phyloP scores from a whole-genome alignment of 2,113 vertebrate genomes.

The Pollachius pollachius region DNA sequence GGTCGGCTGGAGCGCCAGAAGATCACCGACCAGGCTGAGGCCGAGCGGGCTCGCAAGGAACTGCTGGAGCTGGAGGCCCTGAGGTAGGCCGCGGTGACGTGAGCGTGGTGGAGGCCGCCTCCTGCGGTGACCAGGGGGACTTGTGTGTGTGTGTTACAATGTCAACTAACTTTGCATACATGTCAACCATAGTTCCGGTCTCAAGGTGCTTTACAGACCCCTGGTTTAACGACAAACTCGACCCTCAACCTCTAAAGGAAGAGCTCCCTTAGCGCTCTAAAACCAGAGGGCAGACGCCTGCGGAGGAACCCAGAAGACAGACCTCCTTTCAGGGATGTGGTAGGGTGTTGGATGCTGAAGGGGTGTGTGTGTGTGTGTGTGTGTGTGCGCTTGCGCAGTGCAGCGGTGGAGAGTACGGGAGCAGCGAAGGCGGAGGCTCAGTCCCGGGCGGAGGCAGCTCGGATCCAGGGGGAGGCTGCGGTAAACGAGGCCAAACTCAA shows the following conservation, averaged over 20 bases:
- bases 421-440: conserved; percentile 84
- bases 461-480: conserved; percentile 84
- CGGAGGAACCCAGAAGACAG: no score
- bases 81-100: conserved; percentile 65
- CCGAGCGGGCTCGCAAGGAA: conserved; percentile 80
- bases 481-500: conserved; percentile 86
- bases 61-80: conserved; percentile 86
- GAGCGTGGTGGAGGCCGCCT: not conserved
- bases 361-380: conserved; percentile 2
- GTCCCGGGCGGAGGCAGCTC: conserved; percentile 79
- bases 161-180: no score
- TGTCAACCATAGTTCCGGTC: no score
- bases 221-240: no score
- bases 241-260: no score
- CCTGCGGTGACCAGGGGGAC: not conserved
- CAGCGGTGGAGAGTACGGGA: conserved; percentile 85
- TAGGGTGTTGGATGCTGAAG: no score
- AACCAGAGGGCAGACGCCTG: no score
- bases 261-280: no score
- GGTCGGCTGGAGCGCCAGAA: conserved; percentile 86
- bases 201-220: no score
- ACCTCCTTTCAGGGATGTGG: no score
- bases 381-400: conserved; percentile 54
- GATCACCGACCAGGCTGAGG: conserved; percentile 85
- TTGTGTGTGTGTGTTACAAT: no score